Conservation (phyloP, 1,140 invertebrate species). For the Psix sp. region DNA sequence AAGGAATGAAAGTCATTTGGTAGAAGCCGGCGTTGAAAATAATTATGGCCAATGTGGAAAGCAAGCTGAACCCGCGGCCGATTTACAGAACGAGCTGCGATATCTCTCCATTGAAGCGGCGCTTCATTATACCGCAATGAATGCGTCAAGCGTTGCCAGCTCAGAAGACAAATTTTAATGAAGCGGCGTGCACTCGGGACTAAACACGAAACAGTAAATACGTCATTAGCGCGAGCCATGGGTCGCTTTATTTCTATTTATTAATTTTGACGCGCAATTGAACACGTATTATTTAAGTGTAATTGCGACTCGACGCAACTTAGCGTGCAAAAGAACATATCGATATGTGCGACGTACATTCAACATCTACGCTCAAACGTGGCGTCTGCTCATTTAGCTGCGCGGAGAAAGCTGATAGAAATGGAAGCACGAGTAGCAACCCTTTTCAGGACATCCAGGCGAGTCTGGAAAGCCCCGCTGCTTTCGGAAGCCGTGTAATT, state of each 20-base stretch:
- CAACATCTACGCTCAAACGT: conserved; percentile 38
- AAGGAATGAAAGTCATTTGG: background rate
- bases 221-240: conserved; percentile 70
- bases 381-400: conserved; percentile 43
- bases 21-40: conserved; percentile 6
- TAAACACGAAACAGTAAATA: conserved; percentile 70
- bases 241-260: conserved; percentile 68
- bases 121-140: conserved; percentile 71
- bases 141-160: conserved; percentile 67
- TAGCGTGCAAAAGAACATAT: conserved; percentile 43
- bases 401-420: conserved; percentile 43
- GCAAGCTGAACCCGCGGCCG: conserved; percentile 35
- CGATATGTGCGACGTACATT: conserved; percentile 36
- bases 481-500: conserved; percentile 62
- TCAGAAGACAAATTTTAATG: conserved; percentile 76
- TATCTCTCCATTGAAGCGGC: conserved; percentile 66
- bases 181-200: conserved; percentile 65
- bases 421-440: conserved; percentile 50
- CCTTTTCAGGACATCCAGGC: conserved; percentile 62
- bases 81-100: conserved; percentile 55
- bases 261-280: conserved; percentile 69
- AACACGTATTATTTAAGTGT: conserved; percentile 72
- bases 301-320: conserved; percentile 58
- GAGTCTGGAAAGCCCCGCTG: conserved; percentile 47
- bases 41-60: conserved; percentile 21